A percentile compares a stretch with the other conserved stretches of the same genome.
These are phyloP conservation scores for Drosophila paranaensis DNA, from an alignment of 2,888 invertebrate species.

Conservation along the genomic window DNA sequence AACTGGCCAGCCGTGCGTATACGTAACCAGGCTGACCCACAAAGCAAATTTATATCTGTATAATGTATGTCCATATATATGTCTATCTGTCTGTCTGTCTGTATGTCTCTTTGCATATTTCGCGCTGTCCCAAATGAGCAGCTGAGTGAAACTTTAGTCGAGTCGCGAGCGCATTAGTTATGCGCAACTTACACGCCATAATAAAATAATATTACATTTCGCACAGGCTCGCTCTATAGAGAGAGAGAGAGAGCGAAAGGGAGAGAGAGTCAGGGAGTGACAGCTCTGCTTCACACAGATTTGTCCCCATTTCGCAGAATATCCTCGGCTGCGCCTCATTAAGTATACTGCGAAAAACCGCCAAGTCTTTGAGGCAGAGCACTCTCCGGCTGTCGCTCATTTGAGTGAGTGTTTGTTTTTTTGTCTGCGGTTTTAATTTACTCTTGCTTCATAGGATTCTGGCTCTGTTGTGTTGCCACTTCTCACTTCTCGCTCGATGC, in stretches of 20 bases:
- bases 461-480: constrained; percentile 15
- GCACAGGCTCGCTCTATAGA: background rate
- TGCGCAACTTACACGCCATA: constrained; percentile 59
- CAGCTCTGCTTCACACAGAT: constrained; percentile 28
- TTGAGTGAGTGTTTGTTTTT: constrained; percentile 36
- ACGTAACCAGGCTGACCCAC: constrained; percentile 60
- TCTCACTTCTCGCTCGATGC: background rate
- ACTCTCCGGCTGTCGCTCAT: constrained; percentile 57
- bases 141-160: constrained; percentile 60
- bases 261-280: background rate
- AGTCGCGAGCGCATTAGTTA: constrained; percentile 57
- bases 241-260: background rate
- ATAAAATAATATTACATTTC: constrained; percentile 60
- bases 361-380: constrained; percentile 62
- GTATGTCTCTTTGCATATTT: constrained; percentile 12
- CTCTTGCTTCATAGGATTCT: constrained; percentile 57
- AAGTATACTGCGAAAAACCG: constrained; percentile 53
- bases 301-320: constrained; percentile 38
- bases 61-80: background rate
- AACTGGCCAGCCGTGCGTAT: constrained; percentile 63
- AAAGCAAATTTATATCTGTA: constrained; percentile 42
- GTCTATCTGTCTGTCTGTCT: background rate
- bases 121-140: constrained; percentile 47
- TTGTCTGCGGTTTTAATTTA: constrained; percentile 73
- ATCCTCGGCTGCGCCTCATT: constrained; percentile 37